Base-by-base conservation (phyloP, 2,113 vertebrate species). In the Neotoma lepida region DNA sequence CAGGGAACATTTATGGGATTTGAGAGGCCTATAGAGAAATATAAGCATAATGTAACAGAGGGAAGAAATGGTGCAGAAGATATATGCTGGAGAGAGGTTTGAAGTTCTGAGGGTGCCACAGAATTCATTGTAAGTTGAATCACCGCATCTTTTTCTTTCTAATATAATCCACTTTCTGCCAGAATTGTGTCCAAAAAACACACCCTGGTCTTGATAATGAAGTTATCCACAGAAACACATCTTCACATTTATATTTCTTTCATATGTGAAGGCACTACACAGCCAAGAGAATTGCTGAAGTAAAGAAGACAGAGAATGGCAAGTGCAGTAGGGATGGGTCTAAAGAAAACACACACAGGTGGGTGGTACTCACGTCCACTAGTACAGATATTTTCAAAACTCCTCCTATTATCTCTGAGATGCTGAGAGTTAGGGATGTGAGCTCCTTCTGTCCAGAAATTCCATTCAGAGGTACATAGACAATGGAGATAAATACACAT, bases 191-290 rank as follows among this genome's bases (percentile, higher is more conserved):
- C 63, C 12, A 6, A 64, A 46, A 41, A 86, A 90, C 15, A 92
- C 9, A 66, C 7, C n/a, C 89, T 39, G 20, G 70, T 64, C 12
- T 93, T 93, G 71, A 70, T 64, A 33, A 80, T 73, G 89, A 18
- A 33, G 61, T 86, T 92, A 35, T 33, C 64, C 12, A 26, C 58
- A 26, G 73, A 49, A 90, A 84, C 13, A 85, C 9, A 81, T 17
- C n/a, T 90, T 78, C n/a, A 46, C 63, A 9, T 95, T 95, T 82
- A 46, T 73, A 44, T 86, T 84, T 94, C 28, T 92, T 93, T 90
- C n/a, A 46, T 88, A 95, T 78, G 85, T 86, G 78, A 90, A 92
- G 78, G 44, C 51, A 58, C 86, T 39, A 1, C 2, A 46, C 71
- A 33, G 28, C 58, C 68, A 76, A 35, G 26, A 93, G 66, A 90